A percentile compares a stretch with the other conserved stretches of the same genome.
Conservation (phyloP, 1,140 invertebrate species). For the Sweltsa coloradensis region DNA sequence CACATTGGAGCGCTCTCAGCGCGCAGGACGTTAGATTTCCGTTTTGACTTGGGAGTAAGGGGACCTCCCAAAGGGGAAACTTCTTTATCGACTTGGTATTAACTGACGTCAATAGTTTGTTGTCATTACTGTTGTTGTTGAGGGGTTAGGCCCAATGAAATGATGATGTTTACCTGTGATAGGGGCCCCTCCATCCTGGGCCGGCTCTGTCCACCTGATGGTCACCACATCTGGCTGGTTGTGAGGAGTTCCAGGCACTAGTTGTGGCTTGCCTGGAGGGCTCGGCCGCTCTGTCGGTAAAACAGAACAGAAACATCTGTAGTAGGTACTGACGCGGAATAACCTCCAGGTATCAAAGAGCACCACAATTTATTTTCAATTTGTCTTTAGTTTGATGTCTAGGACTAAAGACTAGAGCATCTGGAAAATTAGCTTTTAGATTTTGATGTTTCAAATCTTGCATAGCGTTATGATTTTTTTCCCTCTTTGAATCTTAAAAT, state of each 20-base stretch:
- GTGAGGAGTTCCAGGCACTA: slow-evolving; percentile 49
- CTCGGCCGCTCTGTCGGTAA: slow-evolving; percentile 60
- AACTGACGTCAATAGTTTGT: not conserved
- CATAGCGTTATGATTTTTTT: too few relatives aligned
- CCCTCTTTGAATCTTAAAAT: too few relatives aligned
- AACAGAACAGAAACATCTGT: slow-evolving; percentile 4
- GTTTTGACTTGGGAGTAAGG: too few relatives aligned
- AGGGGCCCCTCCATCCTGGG: slow-evolving; percentile 75
- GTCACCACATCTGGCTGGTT: slow-evolving; percentile 74
- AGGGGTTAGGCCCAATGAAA: not conserved
- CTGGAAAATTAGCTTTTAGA: too few relatives aligned
- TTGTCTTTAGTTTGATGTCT: slow-evolving; percentile 21
- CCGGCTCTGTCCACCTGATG: slow-evolving; percentile 71
- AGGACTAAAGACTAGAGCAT: slow-evolving; percentile 10
- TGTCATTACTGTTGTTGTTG: not conserved
- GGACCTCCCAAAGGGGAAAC: too few relatives aligned
- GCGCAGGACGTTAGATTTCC: too few relatives aligned
- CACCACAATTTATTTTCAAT: slow-evolving; percentile 23
- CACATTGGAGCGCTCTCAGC: too few relatives aligned
- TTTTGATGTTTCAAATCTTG: too few relatives aligned
- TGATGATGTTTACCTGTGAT: slow-evolving; percentile 44
- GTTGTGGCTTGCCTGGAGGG: slow-evolving; percentile 61
- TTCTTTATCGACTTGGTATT: not conserved
- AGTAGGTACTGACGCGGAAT: not conserved
- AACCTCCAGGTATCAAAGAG: slow-evolving; percentile 22